Base-by-base conservation (phyloP, 2,113 vertebrate species). In the Noctilio leporinus region DNA sequence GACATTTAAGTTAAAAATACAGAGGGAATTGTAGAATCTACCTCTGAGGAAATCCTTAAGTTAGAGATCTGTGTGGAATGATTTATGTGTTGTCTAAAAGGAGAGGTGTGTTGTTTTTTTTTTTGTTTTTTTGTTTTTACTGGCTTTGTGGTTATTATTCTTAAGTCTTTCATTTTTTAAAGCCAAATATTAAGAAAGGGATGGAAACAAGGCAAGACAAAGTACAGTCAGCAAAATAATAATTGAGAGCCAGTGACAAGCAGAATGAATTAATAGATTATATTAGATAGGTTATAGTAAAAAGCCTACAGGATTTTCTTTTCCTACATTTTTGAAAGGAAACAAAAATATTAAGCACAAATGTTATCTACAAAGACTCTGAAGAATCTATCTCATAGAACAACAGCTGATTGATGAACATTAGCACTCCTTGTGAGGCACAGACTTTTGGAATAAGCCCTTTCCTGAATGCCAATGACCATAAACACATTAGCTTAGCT, bases 111-210 rank as follows among this genome's bases (percentile, higher is more conserved):
- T 67, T 85, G 93, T 91, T 49, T 55, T 40, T 55, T 65, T 95
- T 96, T 87, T 86, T 93, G 72, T 85, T 94, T 91, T 49, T 55
- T 40, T 55, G 72, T 95, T 96, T 87, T 86, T 93, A 84, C 65
- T 92, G 88, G 64, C 47, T 93, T 87, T 62, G 67, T 65, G 72
- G 45, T 93, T 72, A 28, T 90, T 84, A 87, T 94, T 62, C 85
- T 89, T 96, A 92, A 92, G n/a, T 85, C 43, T 69, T 49, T 87
- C 28, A 45, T 59, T 87, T 81, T 81, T 76, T 90, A 70, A 91
- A 11, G 51, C 17, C 40, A 93, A 65, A 3, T 80, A 53, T 88
- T 95, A 92, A 92, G 59, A 83, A 90, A 89, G n/a, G 20, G 5
- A 30, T 84, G 65, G 40, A 19, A 89, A 59, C 70, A 75, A 65